These are phyloP conservation scores for Cossypha heuglini DNA, from an alignment of 2,797 vertebrate genomes.

Conservation along the genomic window DNA sequence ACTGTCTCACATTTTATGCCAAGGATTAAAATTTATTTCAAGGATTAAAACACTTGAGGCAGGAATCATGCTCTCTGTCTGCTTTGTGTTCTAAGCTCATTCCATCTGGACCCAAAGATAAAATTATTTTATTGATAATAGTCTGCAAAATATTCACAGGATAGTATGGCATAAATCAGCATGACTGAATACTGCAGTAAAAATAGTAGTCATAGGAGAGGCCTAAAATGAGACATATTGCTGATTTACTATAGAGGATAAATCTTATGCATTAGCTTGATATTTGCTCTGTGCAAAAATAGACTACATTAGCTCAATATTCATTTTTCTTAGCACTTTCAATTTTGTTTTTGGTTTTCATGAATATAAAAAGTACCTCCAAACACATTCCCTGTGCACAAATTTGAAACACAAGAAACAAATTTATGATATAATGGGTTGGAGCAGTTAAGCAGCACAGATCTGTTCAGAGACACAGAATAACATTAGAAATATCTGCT, in stretches of 20 bases:
- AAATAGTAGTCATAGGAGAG: conserved; percentile 11
- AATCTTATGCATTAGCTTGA: conserved; percentile 39
- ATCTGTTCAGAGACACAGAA: conserved; percentile 1
- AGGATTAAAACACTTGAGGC: neutral
- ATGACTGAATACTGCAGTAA: conserved; percentile 12
- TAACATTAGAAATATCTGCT: neutral
- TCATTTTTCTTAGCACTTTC: conserved; percentile 15
- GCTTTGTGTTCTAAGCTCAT: neutral
- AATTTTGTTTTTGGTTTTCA: neutral
- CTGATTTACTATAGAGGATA: conserved; percentile 50
- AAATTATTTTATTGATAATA: conserved; percentile 47
- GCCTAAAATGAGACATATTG: conserved; percentile 14
- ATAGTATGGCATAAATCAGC: conserved; percentile 25
- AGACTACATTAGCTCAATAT: conserved; percentile 11
- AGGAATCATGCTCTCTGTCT: neutral
- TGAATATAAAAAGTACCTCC: neutral
- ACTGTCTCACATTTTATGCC: neutral
- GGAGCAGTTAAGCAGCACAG: conserved; percentile 26
- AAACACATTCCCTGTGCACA: neutral
- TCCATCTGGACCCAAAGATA: conserved; percentile 6
- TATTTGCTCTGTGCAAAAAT: conserved; percentile 28
- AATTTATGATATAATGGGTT: neutral
- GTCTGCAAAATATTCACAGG: conserved; percentile 29
- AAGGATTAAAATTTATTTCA: conserved; percentile 11
- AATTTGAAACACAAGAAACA: conserved; percentile 21